Percentiles rank a stretch among this genome's conserved stretches.
Conservation (phyloP, 2,113 vertebrate species). For the Poeciliopsis turrubarensis region DNA sequence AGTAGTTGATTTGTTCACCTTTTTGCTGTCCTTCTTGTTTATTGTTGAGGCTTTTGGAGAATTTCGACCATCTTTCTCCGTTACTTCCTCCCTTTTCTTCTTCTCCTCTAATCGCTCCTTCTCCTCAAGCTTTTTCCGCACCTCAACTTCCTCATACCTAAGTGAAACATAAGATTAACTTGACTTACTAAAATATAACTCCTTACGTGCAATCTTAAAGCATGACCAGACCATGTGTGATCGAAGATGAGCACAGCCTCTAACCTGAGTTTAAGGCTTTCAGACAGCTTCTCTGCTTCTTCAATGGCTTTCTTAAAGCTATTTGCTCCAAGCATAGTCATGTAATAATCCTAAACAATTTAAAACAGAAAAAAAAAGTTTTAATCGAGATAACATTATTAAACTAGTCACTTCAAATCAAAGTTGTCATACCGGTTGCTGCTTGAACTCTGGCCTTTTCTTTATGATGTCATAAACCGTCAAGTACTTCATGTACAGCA, state of each 20-base stretch:
- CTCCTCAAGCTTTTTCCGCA: conserved; percentile 94
- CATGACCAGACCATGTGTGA: background rate
- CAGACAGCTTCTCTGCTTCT: conserved; percentile 96
- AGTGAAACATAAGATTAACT: conserved; percentile 11
- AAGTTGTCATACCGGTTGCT: conserved; percentile 85
- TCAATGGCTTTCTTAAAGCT: conserved; percentile 96
- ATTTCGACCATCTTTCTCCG: conserved; percentile 72
- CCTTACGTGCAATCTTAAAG: background rate
- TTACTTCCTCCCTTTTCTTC: conserved; percentile 83
- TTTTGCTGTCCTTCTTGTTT: conserved; percentile 83
- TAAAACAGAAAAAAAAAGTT: conserved; percentile 8
- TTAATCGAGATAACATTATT: background rate
- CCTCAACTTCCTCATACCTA: conserved; percentile 97
- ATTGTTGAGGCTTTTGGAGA: conserved; percentile 77
- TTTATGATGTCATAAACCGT: conserved; percentile 93
- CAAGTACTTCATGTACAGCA: conserved; percentile 97
- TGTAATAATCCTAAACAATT: conserved; percentile 85
- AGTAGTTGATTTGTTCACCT: conserved; percentile 68
- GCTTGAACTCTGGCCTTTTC: conserved; percentile 94
- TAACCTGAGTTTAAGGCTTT: conserved; percentile 93
- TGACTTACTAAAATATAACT: background rate
- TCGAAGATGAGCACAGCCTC: conserved; percentile 1
- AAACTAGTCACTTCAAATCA: background rate
- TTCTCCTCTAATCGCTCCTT: conserved; percentile 89
- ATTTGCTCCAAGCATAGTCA: conserved; percentile 89